Conservation (phyloP, 2,113 vertebrate species). For the Bungarus multicinctus region DNA sequence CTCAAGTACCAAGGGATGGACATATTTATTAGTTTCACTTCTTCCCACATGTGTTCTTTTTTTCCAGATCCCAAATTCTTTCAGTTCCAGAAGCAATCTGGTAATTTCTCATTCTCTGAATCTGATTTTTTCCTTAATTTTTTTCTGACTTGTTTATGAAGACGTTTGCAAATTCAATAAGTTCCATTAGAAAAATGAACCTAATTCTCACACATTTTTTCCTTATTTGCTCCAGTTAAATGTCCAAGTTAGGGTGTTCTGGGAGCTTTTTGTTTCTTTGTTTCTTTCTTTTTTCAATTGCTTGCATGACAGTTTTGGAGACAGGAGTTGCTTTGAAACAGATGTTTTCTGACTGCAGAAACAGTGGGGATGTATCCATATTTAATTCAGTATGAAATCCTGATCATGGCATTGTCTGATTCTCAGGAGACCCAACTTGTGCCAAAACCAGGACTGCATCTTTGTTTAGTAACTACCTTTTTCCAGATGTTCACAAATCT, state of each 20-base stretch:
- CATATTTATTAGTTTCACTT: neutral
- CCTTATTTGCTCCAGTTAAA: neutral
- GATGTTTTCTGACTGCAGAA: neutral
- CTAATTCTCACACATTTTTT: neutral
- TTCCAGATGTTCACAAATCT: neutral
- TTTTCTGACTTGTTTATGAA: neutral
- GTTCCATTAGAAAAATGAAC: neutral
- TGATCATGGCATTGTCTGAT: neutral
- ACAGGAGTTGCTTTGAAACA: neutral
- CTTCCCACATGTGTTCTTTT: neutral
- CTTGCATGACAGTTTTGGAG: neutral
- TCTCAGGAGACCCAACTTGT: neutral
- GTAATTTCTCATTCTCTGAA: neutral
- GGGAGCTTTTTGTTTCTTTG: neutral
- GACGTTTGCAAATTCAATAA: neutral
- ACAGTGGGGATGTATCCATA: neutral
- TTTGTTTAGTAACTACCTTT: neutral
- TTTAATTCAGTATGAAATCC: neutral
- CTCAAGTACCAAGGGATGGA: neutral
- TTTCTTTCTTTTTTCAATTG: neutral
- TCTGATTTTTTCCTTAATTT: neutral
- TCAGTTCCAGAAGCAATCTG: neutral
- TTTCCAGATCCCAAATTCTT: neutral
- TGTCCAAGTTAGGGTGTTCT: neutral
- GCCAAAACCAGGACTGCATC: neutral